These are phyloP conservation scores for Neuroscelio doddi DNA, from an alignment of 2,888 invertebrate species.

Conservation along the genomic window DNA sequence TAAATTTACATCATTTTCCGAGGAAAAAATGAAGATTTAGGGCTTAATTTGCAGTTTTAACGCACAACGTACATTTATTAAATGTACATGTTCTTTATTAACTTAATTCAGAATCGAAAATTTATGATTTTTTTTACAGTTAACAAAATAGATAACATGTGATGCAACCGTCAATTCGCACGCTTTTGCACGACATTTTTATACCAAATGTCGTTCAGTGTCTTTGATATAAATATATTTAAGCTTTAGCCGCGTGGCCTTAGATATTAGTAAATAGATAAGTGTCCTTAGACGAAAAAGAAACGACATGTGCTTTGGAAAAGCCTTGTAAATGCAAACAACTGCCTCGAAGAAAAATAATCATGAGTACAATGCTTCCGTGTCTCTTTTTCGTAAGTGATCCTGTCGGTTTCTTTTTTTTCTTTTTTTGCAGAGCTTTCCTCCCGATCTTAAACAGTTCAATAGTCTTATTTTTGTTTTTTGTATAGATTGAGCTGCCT, in stretches of 20 bases:
- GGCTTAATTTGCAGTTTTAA: too few relatives aligned
- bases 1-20: too few relatives aligned
- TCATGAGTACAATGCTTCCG: conserved; percentile 15
- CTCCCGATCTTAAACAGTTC: conserved; percentile 5
- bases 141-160: too few relatives aligned
- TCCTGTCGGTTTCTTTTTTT: too few relatives aligned
- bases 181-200: not conserved
- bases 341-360: too few relatives aligned
- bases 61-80: too few relatives aligned
- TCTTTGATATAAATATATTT: conserved; percentile 39
- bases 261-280: conserved; percentile 51
- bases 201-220: not conserved
- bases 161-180: too few relatives aligned
- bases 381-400: conserved; percentile 18
- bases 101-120: too few relatives aligned
- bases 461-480: conserved; percentile 10
- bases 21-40: too few relatives aligned
- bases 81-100: too few relatives aligned
- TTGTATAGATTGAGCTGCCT: conserved; percentile 38
- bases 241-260: conserved; percentile 49
- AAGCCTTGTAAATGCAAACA: conserved; percentile 54
- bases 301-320: conserved; percentile 61
- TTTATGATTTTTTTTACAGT: too few relatives aligned
- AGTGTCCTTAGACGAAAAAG: conserved; percentile 66
- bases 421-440: conserved; percentile 26